Conservation (phyloP, 2,888 invertebrate species). For the Thalpophila matura region DNA sequence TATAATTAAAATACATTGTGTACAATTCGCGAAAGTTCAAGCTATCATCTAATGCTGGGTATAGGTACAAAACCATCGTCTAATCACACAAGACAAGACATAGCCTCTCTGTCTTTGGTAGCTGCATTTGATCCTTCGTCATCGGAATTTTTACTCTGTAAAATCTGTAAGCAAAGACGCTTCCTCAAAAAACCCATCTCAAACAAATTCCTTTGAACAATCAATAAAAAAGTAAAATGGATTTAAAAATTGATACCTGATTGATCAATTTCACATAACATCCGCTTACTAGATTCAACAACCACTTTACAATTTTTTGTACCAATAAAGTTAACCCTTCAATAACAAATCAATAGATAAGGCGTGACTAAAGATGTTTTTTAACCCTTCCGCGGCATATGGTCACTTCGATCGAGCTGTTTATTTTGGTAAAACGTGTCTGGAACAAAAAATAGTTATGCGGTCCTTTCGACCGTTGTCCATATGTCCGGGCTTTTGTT, state of each 20-base stretch:
- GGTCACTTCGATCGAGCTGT: conserved; percentile 65
- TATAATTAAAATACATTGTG: too few relatives aligned
- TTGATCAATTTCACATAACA: conserved; percentile 40
- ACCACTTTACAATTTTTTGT: conserved; percentile 42
- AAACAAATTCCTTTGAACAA: not conserved
- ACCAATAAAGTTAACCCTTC: conserved; percentile 60
- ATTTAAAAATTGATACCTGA: conserved; percentile 26
- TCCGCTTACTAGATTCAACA: conserved; percentile 22
- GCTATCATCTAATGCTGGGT: too few relatives aligned
- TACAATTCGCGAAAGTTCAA: too few relatives aligned
- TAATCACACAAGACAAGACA: too few relatives aligned
- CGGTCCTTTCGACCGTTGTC: conserved; percentile 71
- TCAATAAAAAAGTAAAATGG: not conserved
- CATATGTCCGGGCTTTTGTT: conserved; percentile 73
- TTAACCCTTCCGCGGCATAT: conserved; percentile 77
- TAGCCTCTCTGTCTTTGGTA: too few relatives aligned
- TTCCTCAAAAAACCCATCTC: not conserved
- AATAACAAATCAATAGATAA: conserved; percentile 77
- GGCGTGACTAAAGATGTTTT: conserved; percentile 72
- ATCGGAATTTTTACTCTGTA: too few relatives aligned
- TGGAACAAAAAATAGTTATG: conserved; percentile 64
- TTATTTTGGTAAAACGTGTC: conserved; percentile 71
- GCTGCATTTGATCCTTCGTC: too few relatives aligned
- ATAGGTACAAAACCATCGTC: too few relatives aligned
- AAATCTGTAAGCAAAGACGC: not conserved